Evolutionary conservation across 2,113 vertebrate species (phyloP), one percentile per base, ranked within the genome.

Genomic region (Chaetops frenatus): DNA sequence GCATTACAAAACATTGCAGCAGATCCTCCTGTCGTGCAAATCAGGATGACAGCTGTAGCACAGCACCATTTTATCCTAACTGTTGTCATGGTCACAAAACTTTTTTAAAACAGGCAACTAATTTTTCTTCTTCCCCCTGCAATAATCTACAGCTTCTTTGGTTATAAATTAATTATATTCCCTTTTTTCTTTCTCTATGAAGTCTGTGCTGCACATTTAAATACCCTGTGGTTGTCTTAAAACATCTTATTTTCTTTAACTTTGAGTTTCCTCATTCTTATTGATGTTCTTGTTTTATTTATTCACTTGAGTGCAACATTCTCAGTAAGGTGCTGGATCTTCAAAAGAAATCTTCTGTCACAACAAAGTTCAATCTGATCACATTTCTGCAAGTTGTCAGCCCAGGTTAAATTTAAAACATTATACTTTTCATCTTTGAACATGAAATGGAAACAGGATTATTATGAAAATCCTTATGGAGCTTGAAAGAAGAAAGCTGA

Each of bases 261-360:
- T 94, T 92, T 60, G 48, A 90, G 62, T 94, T 90, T 88, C 62
- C 51, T 54, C 69, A 60, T 86, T 29, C 53, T 97, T 87, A 69
- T 86, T 92, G 81, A 82, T 86, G 81, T 74, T 97, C 5, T 1
- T 92, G 12, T 85, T 95, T 96, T 94, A 95, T 93, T 97, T 97
- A 95, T 90, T 96, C 81, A 81, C 35, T 94, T 73, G 38, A 71
- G 47, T 90, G 94, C 84, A 94, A 76, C 95, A 92, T 89, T 76
- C 51, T 95, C 72, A 73, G 56, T 73, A 87, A 96, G 66, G 71
- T 74, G 25, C 25, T 94, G 74, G 80, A 61, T 72, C 61, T 96
- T 95, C 82, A 94, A 92, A 96, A 86, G 66, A 92, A 96, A 61
- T 87, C 50, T 92, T 94, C 87, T 69, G 36, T 66, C 74, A 84